These are phyloP conservation scores for Eciton burchellii DNA, from an alignment of 1,140 invertebrate genomes.

Conservation along the genomic window DNA sequence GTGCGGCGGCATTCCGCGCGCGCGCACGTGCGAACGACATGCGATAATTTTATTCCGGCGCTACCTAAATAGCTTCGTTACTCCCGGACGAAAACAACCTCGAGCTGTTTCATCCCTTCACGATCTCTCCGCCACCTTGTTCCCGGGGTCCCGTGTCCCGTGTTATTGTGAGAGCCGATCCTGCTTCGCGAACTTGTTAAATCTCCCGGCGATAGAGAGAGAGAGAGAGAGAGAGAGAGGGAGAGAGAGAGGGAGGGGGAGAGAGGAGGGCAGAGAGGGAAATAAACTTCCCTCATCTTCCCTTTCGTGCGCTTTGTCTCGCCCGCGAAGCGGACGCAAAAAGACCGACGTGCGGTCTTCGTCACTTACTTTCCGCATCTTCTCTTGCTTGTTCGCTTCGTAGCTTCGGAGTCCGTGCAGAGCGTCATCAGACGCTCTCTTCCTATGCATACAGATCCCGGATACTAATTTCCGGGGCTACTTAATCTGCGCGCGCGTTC, in stretches of 20 bases:
- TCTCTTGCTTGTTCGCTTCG: background rate
- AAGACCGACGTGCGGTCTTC: conserved; percentile 20
- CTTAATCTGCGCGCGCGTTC: conserved; percentile 48
- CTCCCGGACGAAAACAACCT: conserved; percentile 28
- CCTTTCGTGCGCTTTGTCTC: conserved; percentile 36
- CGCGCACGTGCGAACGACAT: conserved; percentile 33
- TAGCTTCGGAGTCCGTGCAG: background rate
- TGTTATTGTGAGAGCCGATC: conserved; percentile 10
- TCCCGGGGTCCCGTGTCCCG: background rate
- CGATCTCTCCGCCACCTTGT: conserved; percentile 7
- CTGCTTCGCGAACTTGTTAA: conserved; percentile 35
- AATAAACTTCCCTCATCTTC: background rate
- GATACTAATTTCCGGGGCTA: conserved; percentile 40
- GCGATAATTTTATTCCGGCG: conserved; percentile 42
- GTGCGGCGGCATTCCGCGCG: conserved; percentile 14
- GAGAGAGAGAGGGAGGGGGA: background rate
- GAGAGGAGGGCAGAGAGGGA: conserved; percentile 7
- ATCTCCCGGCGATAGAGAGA: conserved; percentile 9
- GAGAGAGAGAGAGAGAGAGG: background rate
- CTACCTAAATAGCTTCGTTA: conserved; percentile 38
- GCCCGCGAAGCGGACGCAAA: background rate
- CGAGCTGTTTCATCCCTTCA: conserved; percentile 1
- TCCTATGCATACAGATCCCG: conserved; percentile 6
- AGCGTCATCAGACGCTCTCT: conserved; percentile 3
- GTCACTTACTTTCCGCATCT: conserved; percentile 42